Percentiles rank a stretch among this genome's conserved stretches.
Evolutionary conservation across 2,888 invertebrate genomes (phyloP).

Genomic region (Microplitis manilae): DNA sequence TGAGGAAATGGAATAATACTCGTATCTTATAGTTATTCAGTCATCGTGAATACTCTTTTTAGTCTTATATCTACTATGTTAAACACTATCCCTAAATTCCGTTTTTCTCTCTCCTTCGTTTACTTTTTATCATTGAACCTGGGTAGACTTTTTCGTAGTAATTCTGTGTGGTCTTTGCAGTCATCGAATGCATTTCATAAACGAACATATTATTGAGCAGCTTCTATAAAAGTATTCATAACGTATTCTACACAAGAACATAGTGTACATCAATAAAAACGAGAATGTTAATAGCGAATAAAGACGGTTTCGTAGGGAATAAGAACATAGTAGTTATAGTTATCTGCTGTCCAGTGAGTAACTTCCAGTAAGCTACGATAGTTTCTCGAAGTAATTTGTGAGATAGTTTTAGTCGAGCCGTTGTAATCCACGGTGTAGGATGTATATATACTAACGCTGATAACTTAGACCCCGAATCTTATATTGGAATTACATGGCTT

Average conservation of each 20-base stretch:
- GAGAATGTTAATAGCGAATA: no score
- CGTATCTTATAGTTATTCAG: neutral
- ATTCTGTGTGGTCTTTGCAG: no score
- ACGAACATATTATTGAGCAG: no score
- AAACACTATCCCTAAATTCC: neutral
- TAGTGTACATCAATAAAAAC: no score
- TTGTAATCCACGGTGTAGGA: slow-evolving; percentile 64
- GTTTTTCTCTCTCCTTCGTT: neutral
- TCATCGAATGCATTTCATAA: no score
- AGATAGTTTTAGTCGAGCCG: slow-evolving; percentile 64
- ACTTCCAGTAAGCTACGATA: slow-evolving; percentile 65
- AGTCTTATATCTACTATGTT: neutral
- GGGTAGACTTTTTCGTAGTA: neutral
- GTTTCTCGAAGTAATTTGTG: slow-evolving; percentile 69
- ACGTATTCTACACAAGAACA: no score
- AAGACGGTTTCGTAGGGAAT: no score
- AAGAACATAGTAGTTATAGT: no score
- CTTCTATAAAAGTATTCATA: no score
- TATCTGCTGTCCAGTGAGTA: slow-evolving; percentile 40
- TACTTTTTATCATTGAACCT: neutral
- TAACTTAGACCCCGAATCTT: slow-evolving; percentile 56
- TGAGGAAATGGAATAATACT: slow-evolving; percentile 5
- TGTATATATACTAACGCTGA: slow-evolving; percentile 20
- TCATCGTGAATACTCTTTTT: neutral
- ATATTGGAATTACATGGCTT: slow-evolving; percentile 67